Evolutionary conservation across 2,888 invertebrate genomes (phyloP).

Genomic region (Archips crataeganus): DNA sequence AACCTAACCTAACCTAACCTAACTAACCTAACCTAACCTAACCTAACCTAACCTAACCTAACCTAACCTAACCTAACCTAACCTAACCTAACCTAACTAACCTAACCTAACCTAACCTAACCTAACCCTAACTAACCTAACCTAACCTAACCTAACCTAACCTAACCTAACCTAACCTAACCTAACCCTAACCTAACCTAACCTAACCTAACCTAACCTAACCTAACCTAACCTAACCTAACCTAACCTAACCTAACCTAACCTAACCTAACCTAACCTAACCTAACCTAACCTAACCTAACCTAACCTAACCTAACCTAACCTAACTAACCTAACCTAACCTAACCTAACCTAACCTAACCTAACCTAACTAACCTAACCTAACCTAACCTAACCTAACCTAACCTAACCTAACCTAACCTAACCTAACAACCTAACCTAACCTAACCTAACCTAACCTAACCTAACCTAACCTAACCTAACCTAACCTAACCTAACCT

Average conservation of each 20-base stretch:
- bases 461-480: conserved; percentile 7
- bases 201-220: conserved; percentile 84
- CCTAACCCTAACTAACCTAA: conserved; percentile 39
- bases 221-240: conserved; percentile 33
- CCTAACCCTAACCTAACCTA: conserved; percentile 86
- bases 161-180: conserved; percentile 42
- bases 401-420: conserved; percentile 25
- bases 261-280: not conserved
- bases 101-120: conserved; percentile 46
- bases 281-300: conserved; percentile 4
- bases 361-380: conserved; percentile 4
- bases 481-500: conserved; percentile 20
- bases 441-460: conserved; percentile 10
- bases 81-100: conserved; percentile 45
- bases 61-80: conserved; percentile 42
- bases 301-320: conserved; percentile 4
- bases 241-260: conserved; percentile 4
- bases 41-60: conserved; percentile 40
- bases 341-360: conserved; percentile 39
- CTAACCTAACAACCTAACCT: too few species aligned
- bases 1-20: conserved; percentile 37
- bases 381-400: conserved; percentile 9
- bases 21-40: conserved; percentile 40
- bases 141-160: conserved; percentile 43
- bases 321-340: conserved; percentile 4